Conservation (phyloP, 1,140 invertebrate genomes). For the Scaptodrosophila lebanonensis region DNA sequence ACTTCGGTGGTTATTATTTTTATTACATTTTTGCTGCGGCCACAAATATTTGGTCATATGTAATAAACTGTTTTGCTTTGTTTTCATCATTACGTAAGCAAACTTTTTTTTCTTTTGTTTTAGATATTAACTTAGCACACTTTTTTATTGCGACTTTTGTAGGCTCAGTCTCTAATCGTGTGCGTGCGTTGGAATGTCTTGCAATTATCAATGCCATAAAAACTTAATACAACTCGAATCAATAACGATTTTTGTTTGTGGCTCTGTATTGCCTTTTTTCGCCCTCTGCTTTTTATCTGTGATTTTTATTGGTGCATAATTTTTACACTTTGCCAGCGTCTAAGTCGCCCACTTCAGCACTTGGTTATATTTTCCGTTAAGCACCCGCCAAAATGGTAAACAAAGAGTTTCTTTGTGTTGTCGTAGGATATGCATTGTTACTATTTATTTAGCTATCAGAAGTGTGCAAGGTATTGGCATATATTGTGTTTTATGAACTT, state of each 20-base stretch:
- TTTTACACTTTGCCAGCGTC: slow-evolving; percentile 21
- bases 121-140: too few species aligned
- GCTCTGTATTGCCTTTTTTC: slow-evolving; percentile 10
- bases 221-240: slow-evolving; percentile 47
- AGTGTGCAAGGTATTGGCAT: too few species aligned
- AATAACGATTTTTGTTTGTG: slow-evolving; percentile 42
- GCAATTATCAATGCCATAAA: slow-evolving; percentile 56
- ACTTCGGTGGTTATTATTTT: slow-evolving; percentile 18
- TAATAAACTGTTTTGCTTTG: slow-evolving; percentile 24
- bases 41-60: slow-evolving; percentile 21
- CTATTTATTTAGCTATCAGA: too few species aligned
- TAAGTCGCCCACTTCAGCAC: too few species aligned
- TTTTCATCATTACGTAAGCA: slow-evolving; percentile 17
- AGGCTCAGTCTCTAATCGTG: slow-evolving; percentile 5
- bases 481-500: too few species aligned
- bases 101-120: slow-evolving; percentile 12
- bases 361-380: too few species aligned
- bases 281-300: slow-evolving; percentile 34
- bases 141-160: too few species aligned
- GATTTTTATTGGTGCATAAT: slow-evolving; percentile 46
- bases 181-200: slow-evolving; percentile 23
- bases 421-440: too few species aligned
- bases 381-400: too few species aligned
- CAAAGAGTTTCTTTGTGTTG: too few species aligned
- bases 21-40: slow-evolving; percentile 24